phyloP scores from a whole-genome alignment of 2,797 vertebrate genomes.

The Arnoldichthys spilopterus region DNA sequence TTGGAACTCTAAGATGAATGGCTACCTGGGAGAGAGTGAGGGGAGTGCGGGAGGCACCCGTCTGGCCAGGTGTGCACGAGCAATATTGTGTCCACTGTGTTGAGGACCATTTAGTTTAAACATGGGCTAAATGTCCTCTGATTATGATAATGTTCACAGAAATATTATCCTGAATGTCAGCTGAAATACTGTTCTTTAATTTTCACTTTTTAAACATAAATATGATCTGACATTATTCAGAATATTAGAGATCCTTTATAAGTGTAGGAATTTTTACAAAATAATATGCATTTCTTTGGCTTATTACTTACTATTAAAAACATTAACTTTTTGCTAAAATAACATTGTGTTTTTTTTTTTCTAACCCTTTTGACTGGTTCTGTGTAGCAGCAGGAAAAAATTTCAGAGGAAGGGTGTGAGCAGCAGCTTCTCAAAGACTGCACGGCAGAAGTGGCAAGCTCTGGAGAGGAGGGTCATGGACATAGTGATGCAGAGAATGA shows the following conservation, averaged over 20 bases:
- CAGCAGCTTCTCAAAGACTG: conserved; percentile 86
- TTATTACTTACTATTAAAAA: too few species aligned
- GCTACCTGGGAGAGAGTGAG: conserved; percentile 82
- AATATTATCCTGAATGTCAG: too few species aligned
- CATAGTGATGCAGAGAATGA: conserved; percentile 98
- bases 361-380: not conserved
- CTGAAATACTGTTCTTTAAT: too few species aligned
- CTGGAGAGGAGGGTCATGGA: conserved; percentile 90
- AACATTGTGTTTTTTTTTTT: too few species aligned
- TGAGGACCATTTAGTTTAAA: not conserved
- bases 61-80: conserved; percentile 71
- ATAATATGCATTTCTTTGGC: too few species aligned
- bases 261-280: too few species aligned
- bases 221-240: not conserved
- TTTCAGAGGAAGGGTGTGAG: conserved; percentile 85
- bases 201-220: not conserved
- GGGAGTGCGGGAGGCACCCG: conserved; percentile 59
- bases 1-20: conserved; percentile 93
- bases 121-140: not conserved
- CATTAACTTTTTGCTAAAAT: too few species aligned
- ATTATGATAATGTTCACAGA: too few species aligned
- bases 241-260: not conserved
- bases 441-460: conserved; percentile 94
- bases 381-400: conserved; percentile 82
- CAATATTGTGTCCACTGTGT: not conserved